A percentile compares a stretch with the other conserved stretches of the same genome.
Evolutionary conservation across 2,797 vertebrate species (phyloP).

Genomic region (Podargus strigoides): DNA sequence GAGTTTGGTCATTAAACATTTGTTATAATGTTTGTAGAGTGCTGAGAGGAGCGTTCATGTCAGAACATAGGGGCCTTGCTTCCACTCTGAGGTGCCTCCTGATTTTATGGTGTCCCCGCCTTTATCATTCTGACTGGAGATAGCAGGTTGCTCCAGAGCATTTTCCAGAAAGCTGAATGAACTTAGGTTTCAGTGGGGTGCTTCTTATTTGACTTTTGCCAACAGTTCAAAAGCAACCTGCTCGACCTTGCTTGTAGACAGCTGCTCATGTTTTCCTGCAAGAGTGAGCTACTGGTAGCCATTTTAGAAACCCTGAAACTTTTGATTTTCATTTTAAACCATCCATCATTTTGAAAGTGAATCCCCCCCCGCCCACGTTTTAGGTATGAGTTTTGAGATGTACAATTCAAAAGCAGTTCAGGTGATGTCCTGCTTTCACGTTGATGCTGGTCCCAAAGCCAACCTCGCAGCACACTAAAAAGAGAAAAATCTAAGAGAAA

Average conservation of each 20-base stretch:
- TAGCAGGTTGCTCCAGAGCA: not conserved
- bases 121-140: not conserved
- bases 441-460: not conserved
- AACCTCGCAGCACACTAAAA: not conserved
- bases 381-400: not conserved
- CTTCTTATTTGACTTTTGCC: not conserved
- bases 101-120: not conserved
- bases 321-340: not conserved
- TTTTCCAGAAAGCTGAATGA: not conserved
- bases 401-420: not conserved
- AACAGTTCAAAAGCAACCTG: not conserved
- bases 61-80: not conserved
- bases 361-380: too few relatives aligned
- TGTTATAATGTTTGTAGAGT: not conserved
- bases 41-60: not conserved
- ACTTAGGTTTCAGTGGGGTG: not conserved
- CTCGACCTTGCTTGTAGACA: not conserved
- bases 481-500: not conserved
- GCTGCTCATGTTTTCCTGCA: not conserved
- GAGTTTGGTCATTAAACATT: not conserved
- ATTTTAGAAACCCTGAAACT: not conserved
- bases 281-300: not conserved
- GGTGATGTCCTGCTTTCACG: not conserved
- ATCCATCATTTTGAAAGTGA: not conserved
- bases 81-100: accelerated